A percentile compares a stretch with the other conserved stretches of the same genome.
phyloP scores from a whole-genome alignment of 2,888 invertebrate genomes.

The Therioaphis trifolii region DNA sequence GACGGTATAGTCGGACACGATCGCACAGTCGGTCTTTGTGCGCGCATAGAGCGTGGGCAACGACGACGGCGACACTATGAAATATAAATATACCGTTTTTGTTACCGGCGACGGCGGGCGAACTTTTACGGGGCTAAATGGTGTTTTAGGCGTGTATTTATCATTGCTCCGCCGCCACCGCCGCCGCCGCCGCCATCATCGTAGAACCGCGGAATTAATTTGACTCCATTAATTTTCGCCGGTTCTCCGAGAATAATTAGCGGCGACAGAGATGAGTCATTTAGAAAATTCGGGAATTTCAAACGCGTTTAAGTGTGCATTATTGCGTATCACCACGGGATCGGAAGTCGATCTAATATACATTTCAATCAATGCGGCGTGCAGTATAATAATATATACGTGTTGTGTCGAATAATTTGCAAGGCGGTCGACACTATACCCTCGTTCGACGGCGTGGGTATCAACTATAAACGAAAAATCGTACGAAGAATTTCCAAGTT shows the following conservation, averaged over 20 bases:
- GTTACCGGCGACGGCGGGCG: background rate
- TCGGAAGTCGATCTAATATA: too few relatives aligned
- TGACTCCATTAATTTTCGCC: conserved; percentile 11
- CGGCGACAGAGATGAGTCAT: background rate
- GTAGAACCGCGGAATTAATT: conserved; percentile 8
- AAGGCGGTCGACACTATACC: too few relatives aligned
- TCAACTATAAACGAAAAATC: too few relatives aligned
- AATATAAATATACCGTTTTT: conserved; percentile 1
- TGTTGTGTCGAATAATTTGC: too few relatives aligned
- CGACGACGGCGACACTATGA: background rate
- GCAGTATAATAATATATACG: too few relatives aligned
- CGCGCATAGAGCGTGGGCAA: background rate
- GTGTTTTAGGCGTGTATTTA: conserved; percentile 10
- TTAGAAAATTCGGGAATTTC: conserved; percentile 17
- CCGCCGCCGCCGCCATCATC: background rate
- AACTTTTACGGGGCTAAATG: conserved; percentile 17
- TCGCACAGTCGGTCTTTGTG: background rate
- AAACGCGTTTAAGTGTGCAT: background rate
- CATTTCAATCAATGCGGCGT: too few relatives aligned
- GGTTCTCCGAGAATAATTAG: background rate
- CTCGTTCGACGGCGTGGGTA: too few relatives aligned
- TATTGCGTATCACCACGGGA: too few relatives aligned
- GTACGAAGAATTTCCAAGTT: too few relatives aligned
- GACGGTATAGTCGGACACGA: background rate
- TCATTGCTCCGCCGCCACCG: background rate